These are phyloP conservation scores for Gopherus evgoodei DNA, from an alignment of 2,113 vertebrate genomes.

Conservation along the genomic window DNA sequence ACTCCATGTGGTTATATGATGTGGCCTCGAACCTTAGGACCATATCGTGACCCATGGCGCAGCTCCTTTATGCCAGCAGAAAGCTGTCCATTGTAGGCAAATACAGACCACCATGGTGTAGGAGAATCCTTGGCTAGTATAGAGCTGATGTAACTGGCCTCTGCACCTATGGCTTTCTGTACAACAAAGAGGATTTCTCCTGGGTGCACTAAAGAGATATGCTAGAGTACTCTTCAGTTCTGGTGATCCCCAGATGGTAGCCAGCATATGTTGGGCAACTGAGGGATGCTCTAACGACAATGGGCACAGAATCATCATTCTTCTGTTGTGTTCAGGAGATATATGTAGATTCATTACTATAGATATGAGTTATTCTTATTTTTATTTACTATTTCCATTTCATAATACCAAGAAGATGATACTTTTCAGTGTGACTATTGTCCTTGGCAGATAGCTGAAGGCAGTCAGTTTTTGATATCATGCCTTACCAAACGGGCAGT, in stretches of 20 bases:
- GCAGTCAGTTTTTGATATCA: slow-evolving; percentile 7
- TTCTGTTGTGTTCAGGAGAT: neutral
- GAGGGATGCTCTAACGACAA: neutral
- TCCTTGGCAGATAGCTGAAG: neutral
- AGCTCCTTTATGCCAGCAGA: neutral
- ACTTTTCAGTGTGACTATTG: neutral
- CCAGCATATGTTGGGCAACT: neutral
- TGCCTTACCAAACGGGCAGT: neutral
- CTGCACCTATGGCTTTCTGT: neutral
- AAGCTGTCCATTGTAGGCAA: slow-evolving; percentile 31
- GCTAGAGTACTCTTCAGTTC: neutral
- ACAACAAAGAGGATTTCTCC: neutral
- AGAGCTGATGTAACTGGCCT: neutral
- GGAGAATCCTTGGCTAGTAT: neutral
- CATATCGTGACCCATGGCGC: neutral
- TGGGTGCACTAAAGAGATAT: too few relatives aligned
- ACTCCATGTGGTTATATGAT: neutral
- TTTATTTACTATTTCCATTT: neutral
- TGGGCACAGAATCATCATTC: neutral
- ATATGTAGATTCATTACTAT: neutral
- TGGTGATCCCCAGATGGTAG: neutral
- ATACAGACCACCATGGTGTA: neutral
- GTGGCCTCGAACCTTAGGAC: neutral
- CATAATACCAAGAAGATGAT: neutral
- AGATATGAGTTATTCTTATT: fast-evolving